phyloP scores from a whole-genome alignment of 2,888 invertebrate species.

The Pyrocoelia pectoralis region DNA sequence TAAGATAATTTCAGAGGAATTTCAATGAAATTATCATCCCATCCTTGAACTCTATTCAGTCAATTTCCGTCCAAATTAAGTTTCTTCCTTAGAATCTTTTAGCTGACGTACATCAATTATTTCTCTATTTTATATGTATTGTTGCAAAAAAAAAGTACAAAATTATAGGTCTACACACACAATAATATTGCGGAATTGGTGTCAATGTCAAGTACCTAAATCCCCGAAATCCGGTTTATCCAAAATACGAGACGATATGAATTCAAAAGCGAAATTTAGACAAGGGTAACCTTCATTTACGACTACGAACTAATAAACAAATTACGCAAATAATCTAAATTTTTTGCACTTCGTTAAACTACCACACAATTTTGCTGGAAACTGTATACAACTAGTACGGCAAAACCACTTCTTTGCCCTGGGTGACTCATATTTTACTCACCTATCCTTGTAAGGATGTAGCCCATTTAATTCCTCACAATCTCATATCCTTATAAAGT shows the following conservation, averaged over 20 bases:
- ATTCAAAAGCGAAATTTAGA: slow-evolving; percentile 26
- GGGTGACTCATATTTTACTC: slow-evolving; percentile 13
- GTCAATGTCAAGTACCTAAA: slow-evolving; percentile 30
- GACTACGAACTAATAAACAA: slow-evolving; percentile 8
- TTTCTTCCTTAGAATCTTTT: not conserved
- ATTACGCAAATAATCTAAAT: slow-evolving; percentile 15
- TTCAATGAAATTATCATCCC: not conserved
- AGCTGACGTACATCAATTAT: not conserved
- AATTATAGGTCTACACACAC: slow-evolving; percentile 22
- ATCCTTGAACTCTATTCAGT: slow-evolving; percentile 15
- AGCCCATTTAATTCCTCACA: slow-evolving; percentile 17
- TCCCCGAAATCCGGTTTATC: slow-evolving; percentile 29
- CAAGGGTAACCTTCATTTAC: slow-evolving; percentile 25
- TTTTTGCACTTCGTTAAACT: too few relatives aligned
- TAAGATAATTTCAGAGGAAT: slow-evolving; percentile 5
- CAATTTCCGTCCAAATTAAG: slow-evolving; percentile 7
- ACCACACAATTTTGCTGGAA: too few relatives aligned
- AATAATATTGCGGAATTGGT: slow-evolving; percentile 27
- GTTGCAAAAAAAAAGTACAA: slow-evolving; percentile 17
- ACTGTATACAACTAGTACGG: not conserved
- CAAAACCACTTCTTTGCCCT: not conserved
- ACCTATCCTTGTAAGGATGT: slow-evolving; percentile 27
- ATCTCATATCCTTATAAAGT: slow-evolving; percentile 21
- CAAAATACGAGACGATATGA: slow-evolving; percentile 22
- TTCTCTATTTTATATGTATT: not conserved